These are phyloP conservation scores for Drosophila gaucha DNA, from an alignment of 2,888 invertebrate genomes.

Conservation along the genomic window DNA sequence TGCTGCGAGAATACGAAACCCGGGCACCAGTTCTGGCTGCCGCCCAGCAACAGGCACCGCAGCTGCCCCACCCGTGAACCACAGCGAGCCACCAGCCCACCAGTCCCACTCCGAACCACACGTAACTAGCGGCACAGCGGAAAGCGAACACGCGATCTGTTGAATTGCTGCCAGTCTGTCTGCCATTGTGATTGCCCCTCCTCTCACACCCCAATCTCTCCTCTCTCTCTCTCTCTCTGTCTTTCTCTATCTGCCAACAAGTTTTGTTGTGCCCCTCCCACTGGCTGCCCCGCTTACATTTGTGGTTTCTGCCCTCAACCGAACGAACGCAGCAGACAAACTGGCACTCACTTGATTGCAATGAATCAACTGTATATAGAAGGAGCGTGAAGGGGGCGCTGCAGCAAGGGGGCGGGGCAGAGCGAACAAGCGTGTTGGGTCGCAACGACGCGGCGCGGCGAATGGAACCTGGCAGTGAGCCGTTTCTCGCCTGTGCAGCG, in stretches of 20 bases:
- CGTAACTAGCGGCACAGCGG: conserved; percentile 42
- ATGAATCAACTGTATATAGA: conserved; percentile 35
- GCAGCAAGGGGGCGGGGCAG: neutral
- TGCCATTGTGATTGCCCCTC: conserved; percentile 62
- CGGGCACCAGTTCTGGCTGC: conserved; percentile 53
- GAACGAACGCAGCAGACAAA: conserved; percentile 73
- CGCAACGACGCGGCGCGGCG: too few species aligned
- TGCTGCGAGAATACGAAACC: conserved; percentile 28
- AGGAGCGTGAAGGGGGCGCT: neutral
- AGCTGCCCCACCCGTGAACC: neutral
- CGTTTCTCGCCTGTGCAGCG: conserved; percentile 4
- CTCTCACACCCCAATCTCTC: neutral
- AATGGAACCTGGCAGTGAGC: conserved; percentile 66
- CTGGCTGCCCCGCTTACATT: conserved; percentile 40
- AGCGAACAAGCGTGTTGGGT: conserved; percentile 34
- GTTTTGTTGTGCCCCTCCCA: conserved; percentile 27
- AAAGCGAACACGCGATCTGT: conserved; percentile 72
- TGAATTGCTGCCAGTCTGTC: conserved; percentile 75
- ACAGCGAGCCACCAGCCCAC: neutral
- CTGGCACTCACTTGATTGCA: conserved; percentile 78
- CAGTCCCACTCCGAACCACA: conserved; percentile 25
- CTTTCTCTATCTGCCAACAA: conserved; percentile 17
- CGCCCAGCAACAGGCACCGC: conserved; percentile 69
- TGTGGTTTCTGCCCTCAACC: conserved; percentile 53
- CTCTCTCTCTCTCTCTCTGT: neutral